phyloP scores from a whole-genome alignment of 2,888 invertebrate species.

The Oeneis ivallda region DNA sequence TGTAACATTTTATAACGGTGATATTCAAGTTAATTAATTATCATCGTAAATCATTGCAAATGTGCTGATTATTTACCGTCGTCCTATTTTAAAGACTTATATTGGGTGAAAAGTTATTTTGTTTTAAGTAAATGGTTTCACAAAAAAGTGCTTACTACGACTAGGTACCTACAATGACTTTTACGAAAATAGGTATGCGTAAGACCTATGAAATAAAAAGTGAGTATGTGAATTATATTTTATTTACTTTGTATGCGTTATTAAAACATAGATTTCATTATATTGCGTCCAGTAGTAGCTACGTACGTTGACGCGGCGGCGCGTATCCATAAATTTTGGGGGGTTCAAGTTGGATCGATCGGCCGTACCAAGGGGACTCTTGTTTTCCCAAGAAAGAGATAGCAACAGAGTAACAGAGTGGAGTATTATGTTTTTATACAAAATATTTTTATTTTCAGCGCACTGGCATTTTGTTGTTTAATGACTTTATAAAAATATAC shows the following conservation, averaged over 20 bases:
- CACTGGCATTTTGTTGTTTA: too few species aligned
- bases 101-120: neutral
- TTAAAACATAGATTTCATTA: neutral
- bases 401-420: too few species aligned
- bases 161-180: neutral
- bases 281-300: neutral
- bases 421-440: too few species aligned
- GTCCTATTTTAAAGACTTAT: neutral
- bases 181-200: neutral
- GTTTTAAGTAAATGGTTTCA: neutral
- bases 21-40: neutral
- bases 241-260: too few species aligned
- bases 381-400: conserved; percentile 1
- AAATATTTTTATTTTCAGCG: too few species aligned
- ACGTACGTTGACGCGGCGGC: neutral
- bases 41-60: too few species aligned
- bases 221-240: neutral
- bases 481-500: too few species aligned
- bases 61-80: neutral
- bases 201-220: neutral
- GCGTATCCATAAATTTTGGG: neutral
- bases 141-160: neutral
- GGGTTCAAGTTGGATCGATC: neutral
- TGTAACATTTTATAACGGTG: neutral
- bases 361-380: neutral